Conservation (phyloP, 2,888 invertebrate species). For the Lutraria lutraria region DNA sequence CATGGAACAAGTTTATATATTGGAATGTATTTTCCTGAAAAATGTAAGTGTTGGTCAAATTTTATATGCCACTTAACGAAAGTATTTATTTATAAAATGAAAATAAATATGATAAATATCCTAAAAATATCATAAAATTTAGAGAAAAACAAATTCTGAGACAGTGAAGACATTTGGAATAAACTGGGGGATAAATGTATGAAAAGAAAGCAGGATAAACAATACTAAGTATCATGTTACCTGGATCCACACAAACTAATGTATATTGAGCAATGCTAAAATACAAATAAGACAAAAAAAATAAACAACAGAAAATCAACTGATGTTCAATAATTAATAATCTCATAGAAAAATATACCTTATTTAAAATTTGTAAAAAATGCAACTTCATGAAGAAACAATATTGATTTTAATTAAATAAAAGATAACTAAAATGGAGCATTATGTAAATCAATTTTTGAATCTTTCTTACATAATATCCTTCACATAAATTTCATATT, state of each 20-base stretch:
- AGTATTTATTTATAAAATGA: background rate
- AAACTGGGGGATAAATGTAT: background rate
- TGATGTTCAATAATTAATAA: slow-evolving; percentile 15
- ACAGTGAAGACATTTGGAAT: background rate
- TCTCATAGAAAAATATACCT: slow-evolving; percentile 24
- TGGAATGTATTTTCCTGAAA: slow-evolving; percentile 23
- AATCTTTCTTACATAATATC: too few species aligned
- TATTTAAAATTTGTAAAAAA: background rate
- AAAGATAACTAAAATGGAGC: too few species aligned
- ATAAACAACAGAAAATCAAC: slow-evolving; percentile 11
- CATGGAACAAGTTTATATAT: background rate
- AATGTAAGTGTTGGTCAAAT: slow-evolving; percentile 3
- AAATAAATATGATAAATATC: slow-evolving; percentile 9
- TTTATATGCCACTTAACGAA: background rate
- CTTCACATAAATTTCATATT: too few species aligned
- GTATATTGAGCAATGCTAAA: slow-evolving; percentile 25
- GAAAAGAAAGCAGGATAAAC: background rate
- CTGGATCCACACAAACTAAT: background rate
- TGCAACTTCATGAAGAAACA: background rate
- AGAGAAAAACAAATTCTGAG: background rate
- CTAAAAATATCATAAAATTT: slow-evolving; percentile 20
- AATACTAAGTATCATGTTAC: background rate
- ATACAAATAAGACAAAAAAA: slow-evolving; percentile 8
- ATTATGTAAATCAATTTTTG: too few species aligned
- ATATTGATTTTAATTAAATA: too few species aligned